phyloP scores from a whole-genome alignment of 1,140 invertebrate genomes.

The Eubasilissa regina region DNA sequence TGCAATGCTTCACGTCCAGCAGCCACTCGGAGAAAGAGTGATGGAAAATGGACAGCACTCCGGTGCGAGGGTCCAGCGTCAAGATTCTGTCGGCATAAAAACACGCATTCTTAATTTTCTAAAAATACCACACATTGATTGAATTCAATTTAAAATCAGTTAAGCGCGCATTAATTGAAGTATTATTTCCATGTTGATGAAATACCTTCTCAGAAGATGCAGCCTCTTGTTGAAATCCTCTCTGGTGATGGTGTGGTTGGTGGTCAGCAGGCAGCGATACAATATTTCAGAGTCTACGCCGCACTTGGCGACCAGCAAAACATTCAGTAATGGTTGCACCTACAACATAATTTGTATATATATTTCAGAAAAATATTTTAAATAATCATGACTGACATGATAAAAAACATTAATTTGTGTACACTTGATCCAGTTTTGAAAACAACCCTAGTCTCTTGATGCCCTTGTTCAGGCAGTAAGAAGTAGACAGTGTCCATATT shows the following conservation, averaged over 20 bases:
- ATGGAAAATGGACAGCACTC: constrained; percentile 86
- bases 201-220: constrained; percentile 83
- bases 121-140: not conserved
- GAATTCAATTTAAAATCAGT: constrained; percentile 1
- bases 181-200: not conserved
- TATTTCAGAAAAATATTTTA: no score
- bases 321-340: constrained; percentile 85
- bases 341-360: constrained; percentile 56
- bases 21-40: constrained; percentile 96
- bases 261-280: constrained; percentile 86
- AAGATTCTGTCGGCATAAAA: constrained; percentile 69
- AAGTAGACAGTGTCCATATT: no score
- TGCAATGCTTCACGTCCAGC: constrained; percentile 96
- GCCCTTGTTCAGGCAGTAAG: no score
- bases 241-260: constrained; percentile 83
- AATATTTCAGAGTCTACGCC: constrained; percentile 87
- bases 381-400: no score
- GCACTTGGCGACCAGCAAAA: constrained; percentile 88
- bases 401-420: no score
- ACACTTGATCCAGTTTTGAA: no score
- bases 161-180: not conserved
- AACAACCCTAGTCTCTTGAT: no score
- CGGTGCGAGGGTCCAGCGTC: constrained; percentile 71
- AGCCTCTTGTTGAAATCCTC: constrained; percentile 91
- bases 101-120: not conserved